phyloP scores from a whole-genome alignment of 2,113 vertebrate genomes.

The Carassius auratus region DNA sequence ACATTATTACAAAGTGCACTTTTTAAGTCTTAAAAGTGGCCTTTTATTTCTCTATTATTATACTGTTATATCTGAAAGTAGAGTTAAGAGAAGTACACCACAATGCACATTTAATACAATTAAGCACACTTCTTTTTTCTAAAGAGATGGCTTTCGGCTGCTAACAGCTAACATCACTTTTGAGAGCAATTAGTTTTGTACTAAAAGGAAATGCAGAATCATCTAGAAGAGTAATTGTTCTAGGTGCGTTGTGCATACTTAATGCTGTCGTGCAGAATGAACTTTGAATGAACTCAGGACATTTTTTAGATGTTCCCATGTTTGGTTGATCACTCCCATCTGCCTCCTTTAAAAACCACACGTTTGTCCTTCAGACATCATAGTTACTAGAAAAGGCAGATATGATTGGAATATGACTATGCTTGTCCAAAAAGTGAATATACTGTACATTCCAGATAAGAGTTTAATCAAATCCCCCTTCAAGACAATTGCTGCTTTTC shows the following conservation, averaged over 20 bases:
- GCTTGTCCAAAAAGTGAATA: neutral
- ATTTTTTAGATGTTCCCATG: neutral
- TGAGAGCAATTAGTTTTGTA: neutral
- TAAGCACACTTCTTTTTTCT: neutral
- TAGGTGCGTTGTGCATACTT: neutral
- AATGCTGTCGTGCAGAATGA: neutral
- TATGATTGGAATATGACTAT: neutral
- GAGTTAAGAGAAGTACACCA: no score
- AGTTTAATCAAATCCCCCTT: conserved; percentile 3
- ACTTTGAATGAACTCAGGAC: neutral
- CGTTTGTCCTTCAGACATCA: neutral
- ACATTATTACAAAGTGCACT: no score
- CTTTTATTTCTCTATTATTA: neutral
- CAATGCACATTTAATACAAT: neutral
- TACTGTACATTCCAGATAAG: neutral
- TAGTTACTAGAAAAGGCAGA: neutral
- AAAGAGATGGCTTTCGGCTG: neutral
- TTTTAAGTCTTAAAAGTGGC: no score
- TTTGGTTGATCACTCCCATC: neutral
- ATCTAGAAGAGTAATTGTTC: neutral
- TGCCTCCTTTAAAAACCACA: neutral
- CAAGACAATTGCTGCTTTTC: neutral
- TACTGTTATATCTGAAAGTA: no score
- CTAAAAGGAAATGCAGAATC: neutral
- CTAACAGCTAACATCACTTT: neutral